Base-by-base conservation (phyloP, 2,113 vertebrate genomes). In the Uria aalge region DNA sequence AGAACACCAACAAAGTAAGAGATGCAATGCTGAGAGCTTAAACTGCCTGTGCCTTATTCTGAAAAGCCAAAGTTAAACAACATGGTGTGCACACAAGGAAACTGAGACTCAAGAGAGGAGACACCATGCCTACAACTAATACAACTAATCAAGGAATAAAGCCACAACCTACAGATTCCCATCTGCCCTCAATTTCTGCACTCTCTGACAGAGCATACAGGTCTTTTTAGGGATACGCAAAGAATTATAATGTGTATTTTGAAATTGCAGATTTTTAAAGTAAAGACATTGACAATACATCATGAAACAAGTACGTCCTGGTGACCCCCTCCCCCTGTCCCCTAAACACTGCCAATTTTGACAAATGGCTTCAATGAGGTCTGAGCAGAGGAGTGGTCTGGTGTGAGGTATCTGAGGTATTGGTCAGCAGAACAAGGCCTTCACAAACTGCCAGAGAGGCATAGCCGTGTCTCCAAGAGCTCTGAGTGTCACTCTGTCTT, bases 261-360 rank as follows among this genome's bases (percentile, higher is more conserved):
- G 38, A 82, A 67, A 47, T 1, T 15, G 15, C 11, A 30, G n/a
- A 22, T 59, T 82, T 91, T 90, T 48, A 60, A 87, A 73, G 19
- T 36, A 69, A 48, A 77, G 45, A n/a, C 1, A 20, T 72, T 34
- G 64, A n/a, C 16, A 56, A 6, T 5, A 15, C 7, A 7, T 34
- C 30, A 26, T 12, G 29, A 72, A 83, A 15, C 6, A 29, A 4
- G 2, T 15, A 57, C 1, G 12, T 2, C 11, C 9, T 47, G 40
- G 6, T 1, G 2, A 43, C 5, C 6, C 13, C 12, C 5, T 52
- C 16, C 22, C 2, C 3, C 2, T 4, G 4, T 43, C 12, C 2
- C 0, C 4, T 41, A 9, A 3, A 34, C 9, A 12, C 13, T 41
- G 16, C 7, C 15, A 36, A 13, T 48, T 79, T 82, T 76, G 63